Percentiles rank a stretch among this genome's conserved stretches.
phyloP scores from a whole-genome alignment of 1,140 invertebrate species.

The Bombyx mori region ASM3026992v2 NC_085110.1:13009001-13009500 shows the following conservation, averaged over 20 bases:
- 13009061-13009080: constrained; percentile 42
- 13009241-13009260: neutral
- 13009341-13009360: too few species aligned
- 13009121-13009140: constrained; percentile 19
- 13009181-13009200: too few species aligned
- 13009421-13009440: too few species aligned
- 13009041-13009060: constrained; percentile 14
- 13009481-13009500: too few species aligned
- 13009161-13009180: neutral
- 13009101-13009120: constrained; percentile 38
- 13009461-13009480: too few species aligned
- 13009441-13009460: too few species aligned
- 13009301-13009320: neutral
- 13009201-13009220: too few species aligned
- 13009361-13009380: neutral
- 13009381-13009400: neutral
- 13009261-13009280: constrained; percentile 6
- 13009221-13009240: too few species aligned
- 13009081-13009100: constrained; percentile 50
- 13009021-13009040: constrained; percentile 5
- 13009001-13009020: neutral
- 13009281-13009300: neutral
- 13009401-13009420: too few species aligned
- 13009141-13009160: constrained; percentile 8
- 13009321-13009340: too few species aligned